Evolutionary conservation across 2,888 invertebrate genomes (phyloP), one percentile per base, ranked within the genome.

Genomic region (Parnassius apollo): DNA sequence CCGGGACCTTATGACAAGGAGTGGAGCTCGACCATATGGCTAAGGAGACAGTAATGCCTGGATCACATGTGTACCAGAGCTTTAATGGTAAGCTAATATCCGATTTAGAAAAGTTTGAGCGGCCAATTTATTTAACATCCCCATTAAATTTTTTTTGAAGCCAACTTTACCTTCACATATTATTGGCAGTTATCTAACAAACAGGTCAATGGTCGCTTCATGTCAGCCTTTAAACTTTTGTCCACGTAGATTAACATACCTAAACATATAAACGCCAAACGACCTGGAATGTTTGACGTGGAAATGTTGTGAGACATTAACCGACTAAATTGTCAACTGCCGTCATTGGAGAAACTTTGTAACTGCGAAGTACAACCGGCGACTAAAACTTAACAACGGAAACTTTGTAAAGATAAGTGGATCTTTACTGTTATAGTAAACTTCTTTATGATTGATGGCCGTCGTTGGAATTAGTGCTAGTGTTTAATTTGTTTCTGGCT

Each of bases 201-300:
- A 35, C 35, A 35, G 4, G 35, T 35, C 25, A 25, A 25, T 35
- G 35, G 35, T 35, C 35, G 35, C 4, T 7, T 35, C 7, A 35
- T 35, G 35, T 35, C 35, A 35, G 35, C 35, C 4, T 35, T 35
- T 7, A 35, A 35, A 35, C 7, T 35, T 35, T 35, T 35, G 35
- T 4, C 4, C 35, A 35, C 35, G 35, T 35, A 35, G 7, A 35
- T 35, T 35, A 35, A 35, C 35, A 35, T 35, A 35, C 35, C 52
- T 42, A n/a, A 18, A 18, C 42, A 10, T 18, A 13, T 57, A 13
- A 48, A 44, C n/a, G 57, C 45, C 42, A 49, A 53, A 45, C 61
- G 52, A 53, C 48, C 62, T 22, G 61, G 67, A 68, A 70, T 72
- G 62, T 66, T 68, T 67, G 68, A 67, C 68, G 63, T 66, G 55